Evolutionary conservation across 2,797 vertebrate genomes (phyloP).

Genomic region (Cheirogaleus major): DNA sequence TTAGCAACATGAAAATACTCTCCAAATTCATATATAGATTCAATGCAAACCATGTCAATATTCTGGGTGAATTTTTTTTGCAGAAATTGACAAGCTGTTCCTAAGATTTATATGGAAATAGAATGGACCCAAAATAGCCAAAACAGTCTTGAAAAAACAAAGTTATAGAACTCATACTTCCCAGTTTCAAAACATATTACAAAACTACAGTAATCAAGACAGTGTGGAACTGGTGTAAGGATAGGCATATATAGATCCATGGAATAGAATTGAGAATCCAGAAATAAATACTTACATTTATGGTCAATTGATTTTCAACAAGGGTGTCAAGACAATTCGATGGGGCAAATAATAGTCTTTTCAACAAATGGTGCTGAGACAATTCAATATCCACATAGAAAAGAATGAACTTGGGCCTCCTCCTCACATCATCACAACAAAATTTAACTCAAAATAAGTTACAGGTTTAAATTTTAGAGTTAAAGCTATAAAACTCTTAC

Average conservation of each 20-base stretch:
- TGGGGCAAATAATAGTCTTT: not conserved
- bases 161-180: not conserved
- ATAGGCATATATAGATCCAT: not conserved
- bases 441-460: not conserved
- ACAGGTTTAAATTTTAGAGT: slow-evolving; percentile 1
- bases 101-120: not conserved
- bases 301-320: not conserved
- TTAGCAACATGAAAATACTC: not conserved
- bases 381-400: not conserved
- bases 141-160: not conserved
- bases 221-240: not conserved
- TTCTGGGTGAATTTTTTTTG: not conserved
- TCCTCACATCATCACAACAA: not conserved
- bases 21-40: not conserved
- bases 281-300: not conserved
- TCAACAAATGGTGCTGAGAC: not conserved
- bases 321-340: not conserved
- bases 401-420: not conserved
- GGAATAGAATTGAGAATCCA: not conserved
- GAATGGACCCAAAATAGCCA: not conserved
- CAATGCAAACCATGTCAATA: not conserved
- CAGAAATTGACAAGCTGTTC: not conserved
- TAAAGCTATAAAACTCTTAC: not conserved
- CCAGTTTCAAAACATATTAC: not conserved
- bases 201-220: not conserved